Base-by-base conservation (phyloP, 2,888 invertebrate species). In the Lathronympha strigana region DNA sequence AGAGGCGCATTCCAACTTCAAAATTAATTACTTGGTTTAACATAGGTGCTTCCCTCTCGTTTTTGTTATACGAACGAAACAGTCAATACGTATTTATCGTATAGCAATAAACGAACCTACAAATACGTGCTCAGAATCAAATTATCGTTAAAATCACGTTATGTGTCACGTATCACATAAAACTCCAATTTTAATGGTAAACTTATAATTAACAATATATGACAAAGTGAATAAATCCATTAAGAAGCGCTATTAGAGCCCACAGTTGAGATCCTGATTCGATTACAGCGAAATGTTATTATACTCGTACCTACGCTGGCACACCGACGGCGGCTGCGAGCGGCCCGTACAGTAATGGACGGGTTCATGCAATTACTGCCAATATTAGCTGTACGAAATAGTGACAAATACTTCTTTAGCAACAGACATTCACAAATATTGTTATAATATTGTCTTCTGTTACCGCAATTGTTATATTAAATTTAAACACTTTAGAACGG, bases 241-340 rank as follows among this genome's bases (percentile, higher is more conserved):
- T 4, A 36, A 36, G 21, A n/a, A 21, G 6, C 31, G 31, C 2
- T 51, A 55, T 55, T 25, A 40, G 50, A 31, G 17, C 25, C 54
- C 54, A 25, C 25, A 55, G 40, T 40, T 15, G 53, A 38, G 53
- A 38, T 21, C n/a, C 38, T n/a, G 53, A 54, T 23, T 54, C 53
- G 21, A 55, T 55, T 40, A 55, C 17, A 40, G 25, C 40, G 11
- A 50, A 50, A 50, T 50, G 28, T 28, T 11, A 50, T 50, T 15
- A 49, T 13, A 25, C 4, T n/a, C n/a, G n/a, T n/a, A n/a, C n/a
- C n/a, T 33, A 13, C 25, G 15, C 31, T 15, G 28, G 5, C 17
- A 50, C 17, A 17, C 15, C 11, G 31, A 9, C 36, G n/a, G n/a
- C n/a, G 43, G 17, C 31, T 8, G 31, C 28, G 15, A 17, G n/a